Evolutionary conservation across 2,113 vertebrate genomes (phyloP).

Genomic region (Crotalus viridis): DNA sequence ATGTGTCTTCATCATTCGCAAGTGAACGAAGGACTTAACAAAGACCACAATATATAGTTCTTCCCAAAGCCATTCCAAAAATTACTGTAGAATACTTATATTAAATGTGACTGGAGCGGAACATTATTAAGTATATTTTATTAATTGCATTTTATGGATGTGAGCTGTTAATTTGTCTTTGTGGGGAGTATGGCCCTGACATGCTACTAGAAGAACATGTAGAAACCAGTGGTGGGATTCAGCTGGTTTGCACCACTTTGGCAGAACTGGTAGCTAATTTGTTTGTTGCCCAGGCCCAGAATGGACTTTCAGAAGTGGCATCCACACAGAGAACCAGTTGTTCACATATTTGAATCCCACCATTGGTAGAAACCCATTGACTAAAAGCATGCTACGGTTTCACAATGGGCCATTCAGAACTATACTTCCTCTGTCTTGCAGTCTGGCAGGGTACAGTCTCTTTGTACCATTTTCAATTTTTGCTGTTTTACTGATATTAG

Average conservation of each 20-base stretch:
- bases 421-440: not conserved
- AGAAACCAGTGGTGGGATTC: not conserved
- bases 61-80: not conserved
- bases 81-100: not conserved
- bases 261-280: too few relatives aligned
- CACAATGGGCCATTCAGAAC: not conserved
- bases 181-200: not conserved
- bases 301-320: too few relatives aligned
- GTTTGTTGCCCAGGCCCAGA: too few relatives aligned
- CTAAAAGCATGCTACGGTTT: not conserved
- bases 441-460: too few relatives aligned
- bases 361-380: not conserved
- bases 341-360: too few relatives aligned
- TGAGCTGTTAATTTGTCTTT: not conserved
- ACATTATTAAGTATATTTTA: not conserved
- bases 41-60: not conserved
- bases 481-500: not conserved
- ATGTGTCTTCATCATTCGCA: too few relatives aligned
- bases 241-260: too few relatives aligned
- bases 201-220: not conserved
- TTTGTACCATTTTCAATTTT: not conserved
- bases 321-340: too few relatives aligned
- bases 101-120: not conserved
- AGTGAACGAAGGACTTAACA: too few relatives aligned
- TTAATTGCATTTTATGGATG: not conserved